Percentiles rank a stretch among this genome's conserved stretches.
phyloP scores from a whole-genome alignment of 2,797 vertebrate species.

The Natrix natrix region DNA sequence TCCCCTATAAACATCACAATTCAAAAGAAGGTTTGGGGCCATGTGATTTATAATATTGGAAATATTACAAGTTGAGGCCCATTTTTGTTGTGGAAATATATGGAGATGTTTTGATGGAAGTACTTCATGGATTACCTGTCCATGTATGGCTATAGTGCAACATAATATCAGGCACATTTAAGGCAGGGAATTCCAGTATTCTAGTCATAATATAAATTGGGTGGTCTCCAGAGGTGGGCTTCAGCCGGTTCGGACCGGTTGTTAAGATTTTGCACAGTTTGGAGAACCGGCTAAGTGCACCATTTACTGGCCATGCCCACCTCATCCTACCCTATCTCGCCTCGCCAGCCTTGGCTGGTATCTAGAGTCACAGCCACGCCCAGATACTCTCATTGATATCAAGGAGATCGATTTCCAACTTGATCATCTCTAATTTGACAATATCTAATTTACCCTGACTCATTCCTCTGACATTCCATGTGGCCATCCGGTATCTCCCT shows the following conservation, averaged over 20 bases:
- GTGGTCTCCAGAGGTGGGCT: too few relatives aligned
- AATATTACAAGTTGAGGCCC: background rate
- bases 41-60: constrained; percentile 35
- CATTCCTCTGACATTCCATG: background rate
- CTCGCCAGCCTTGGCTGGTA: too few relatives aligned
- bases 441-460: background rate
- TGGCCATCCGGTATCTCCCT: background rate
- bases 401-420: background rate
- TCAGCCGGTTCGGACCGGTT: too few relatives aligned
- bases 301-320: too few relatives aligned
- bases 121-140: background rate
- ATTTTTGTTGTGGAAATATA: background rate
- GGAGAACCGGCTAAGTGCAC: too few relatives aligned
- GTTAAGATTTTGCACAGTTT: too few relatives aligned
- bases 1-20: constrained; percentile 48
- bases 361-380: too few relatives aligned
- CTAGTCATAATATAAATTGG: background rate
- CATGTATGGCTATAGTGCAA: background rate
- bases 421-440: background rate
- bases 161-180: background rate
- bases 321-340: too few relatives aligned
- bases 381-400: background rate
- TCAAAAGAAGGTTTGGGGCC: background rate
- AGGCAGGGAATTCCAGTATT: background rate
- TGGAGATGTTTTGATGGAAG: background rate